Percentiles rank a stretch among this genome's conserved stretches.
Conservation (phyloP, 2,888 invertebrate genomes). For the Pseudococcus viburni region DNA sequence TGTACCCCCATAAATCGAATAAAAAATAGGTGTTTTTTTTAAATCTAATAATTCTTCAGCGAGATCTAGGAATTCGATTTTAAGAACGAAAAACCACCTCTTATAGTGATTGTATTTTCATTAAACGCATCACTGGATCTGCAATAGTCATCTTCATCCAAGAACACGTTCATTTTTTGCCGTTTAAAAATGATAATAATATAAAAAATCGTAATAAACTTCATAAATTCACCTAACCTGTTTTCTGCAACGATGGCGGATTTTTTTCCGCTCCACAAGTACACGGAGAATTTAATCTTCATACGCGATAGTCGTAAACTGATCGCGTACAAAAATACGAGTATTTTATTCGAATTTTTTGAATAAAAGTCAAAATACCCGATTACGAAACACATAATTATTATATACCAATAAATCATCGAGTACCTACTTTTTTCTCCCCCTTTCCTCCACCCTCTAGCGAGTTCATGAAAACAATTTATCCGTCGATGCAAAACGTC, state of each 20-base stretch:
- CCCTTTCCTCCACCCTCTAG: neutral
- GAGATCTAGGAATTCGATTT: neutral
- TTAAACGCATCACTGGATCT: neutral
- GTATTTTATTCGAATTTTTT: conserved; percentile 31
- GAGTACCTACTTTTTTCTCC: neutral
- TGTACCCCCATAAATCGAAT: neutral
- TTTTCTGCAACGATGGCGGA: conserved; percentile 1
- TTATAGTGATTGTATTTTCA: neutral
- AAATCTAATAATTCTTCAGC: neutral
- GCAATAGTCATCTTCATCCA: too few relatives aligned
- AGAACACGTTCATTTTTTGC: neutral
- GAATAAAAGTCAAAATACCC: neutral
- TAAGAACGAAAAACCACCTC: neutral
- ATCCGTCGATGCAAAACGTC: neutral
- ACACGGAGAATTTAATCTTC: neutral
- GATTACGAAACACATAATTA: neutral
- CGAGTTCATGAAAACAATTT: neutral
- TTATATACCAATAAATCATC: neutral
- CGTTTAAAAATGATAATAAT: neutral
- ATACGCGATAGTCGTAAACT: conserved; percentile 12
- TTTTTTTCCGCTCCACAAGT: neutral
- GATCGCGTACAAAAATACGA: neutral
- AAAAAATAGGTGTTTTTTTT: neutral
- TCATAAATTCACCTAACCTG: conserved; percentile 27
- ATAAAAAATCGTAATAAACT: neutral